phyloP scores from a whole-genome alignment of 2,888 invertebrate genomes.

The Lysandra bellargus region DNA sequence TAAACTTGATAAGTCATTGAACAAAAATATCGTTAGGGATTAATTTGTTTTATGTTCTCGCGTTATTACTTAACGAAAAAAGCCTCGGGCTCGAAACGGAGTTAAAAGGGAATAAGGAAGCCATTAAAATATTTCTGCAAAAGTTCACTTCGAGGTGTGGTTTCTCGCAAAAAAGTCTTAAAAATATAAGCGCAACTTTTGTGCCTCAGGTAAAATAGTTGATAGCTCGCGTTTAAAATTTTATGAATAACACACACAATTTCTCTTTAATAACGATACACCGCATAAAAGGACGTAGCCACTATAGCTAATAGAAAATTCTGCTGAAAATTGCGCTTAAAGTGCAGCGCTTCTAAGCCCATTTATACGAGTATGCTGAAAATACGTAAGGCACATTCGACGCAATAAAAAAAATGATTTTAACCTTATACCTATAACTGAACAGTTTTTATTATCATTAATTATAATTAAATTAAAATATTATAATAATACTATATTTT shows the following conservation, averaged over 20 bases:
- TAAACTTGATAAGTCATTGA: background rate
- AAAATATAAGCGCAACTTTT: constrained; percentile 26
- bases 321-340: constrained; percentile 31
- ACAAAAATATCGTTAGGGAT: background rate
- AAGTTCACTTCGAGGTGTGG: background rate
- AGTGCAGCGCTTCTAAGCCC: constrained; percentile 30
- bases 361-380: constrained; percentile 12
- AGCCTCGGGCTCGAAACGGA: background rate
- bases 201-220: constrained; percentile 28
- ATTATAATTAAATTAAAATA: no score
- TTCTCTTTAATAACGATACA: constrained; percentile 32
- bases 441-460: no score
- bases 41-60: background rate
- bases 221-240: constrained; percentile 29
- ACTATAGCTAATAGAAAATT: constrained; percentile 31
- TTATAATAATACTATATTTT: no score
- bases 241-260: constrained; percentile 32
- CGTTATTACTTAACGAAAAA: background rate
- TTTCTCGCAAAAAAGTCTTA: constrained; percentile 16
- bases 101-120: background rate
- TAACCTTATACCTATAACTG: background rate
- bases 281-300: constrained; percentile 29
- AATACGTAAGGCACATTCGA: constrained; percentile 32
- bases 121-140: background rate
- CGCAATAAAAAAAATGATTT: background rate